Base-by-base conservation (phyloP, 1,140 invertebrate genomes). In the Bemisia tabaci region DNA sequence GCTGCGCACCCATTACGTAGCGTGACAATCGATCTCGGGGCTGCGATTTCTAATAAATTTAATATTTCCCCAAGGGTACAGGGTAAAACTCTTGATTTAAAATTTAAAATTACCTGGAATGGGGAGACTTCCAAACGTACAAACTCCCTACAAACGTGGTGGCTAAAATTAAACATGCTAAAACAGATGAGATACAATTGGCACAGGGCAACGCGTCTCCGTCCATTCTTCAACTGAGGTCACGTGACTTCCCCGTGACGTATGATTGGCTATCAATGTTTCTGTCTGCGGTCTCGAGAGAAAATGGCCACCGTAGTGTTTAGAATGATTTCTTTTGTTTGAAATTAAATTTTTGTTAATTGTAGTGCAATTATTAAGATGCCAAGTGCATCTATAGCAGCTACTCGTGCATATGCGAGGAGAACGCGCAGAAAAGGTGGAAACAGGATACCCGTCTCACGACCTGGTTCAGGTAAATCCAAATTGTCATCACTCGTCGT, bases 331-430 rank as follows among this genome's bases (percentile, higher is more conserved):
- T 83, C 79, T 83, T 84, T 84, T 84, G 82, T 84, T 83, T 84
- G 83, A 80, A 72, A 75, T 65, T 48, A 65, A 48, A 48, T 48
- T 17, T 48, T 48, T 48, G 33, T 48, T 23, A 39, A 48, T 63
- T 48, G 39, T 64, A 25, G 25, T 63, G 68, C 63, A 27, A 65
- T 26, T 63, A 67, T 61, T 71, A 90, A 86, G 82, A 92, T 92
- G 90, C 90, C 90, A 82, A 91, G 89, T 83, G 89, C 89, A 78
- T 91, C 89, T 76, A 91, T 91, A 81, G 89, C 88, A 75, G 88
- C 89, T 78, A 89, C 88, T 77, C 85, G 89, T 81, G 89, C 87
- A 79, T 91, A 90, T 82, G 86, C 90, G 73, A 84, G 89, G 75
- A 83, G 88, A 80, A 91, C 89, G 73, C 82, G 89, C 75, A 86